Evolutionary conservation across 2,888 invertebrate genomes (phyloP), one percentile per base, ranked within the genome.

Genomic region (Heliconius ethilla): DNA sequence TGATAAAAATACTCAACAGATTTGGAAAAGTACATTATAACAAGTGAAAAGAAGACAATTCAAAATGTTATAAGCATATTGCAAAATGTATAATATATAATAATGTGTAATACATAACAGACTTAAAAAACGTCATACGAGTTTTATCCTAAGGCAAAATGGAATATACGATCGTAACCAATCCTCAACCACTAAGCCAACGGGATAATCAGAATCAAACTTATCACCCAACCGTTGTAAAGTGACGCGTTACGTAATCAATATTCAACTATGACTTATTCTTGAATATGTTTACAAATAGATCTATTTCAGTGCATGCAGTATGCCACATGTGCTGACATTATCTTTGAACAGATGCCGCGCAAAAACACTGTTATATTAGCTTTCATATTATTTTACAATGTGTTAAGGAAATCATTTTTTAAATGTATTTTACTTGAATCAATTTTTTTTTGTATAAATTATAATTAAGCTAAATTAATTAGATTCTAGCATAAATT

Each of bases 251-350:
- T n/a, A 59, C 59, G 59, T 59, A 59, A 72, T 37, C 13, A n/a
- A 59, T 59, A 29, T 59, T 33, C 33, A 18, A 59, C 59, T 37
- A 72, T 72, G 33, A 37, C n/a, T 33, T 59, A 13, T 55, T 37
- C n/a, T 25, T 37, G 13, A 59, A 59, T 37, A 37, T 72, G 59
- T 72, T 72, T 72, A 72, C 70, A 69, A 76, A 18, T 40, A 69
- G 37, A 59, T 55, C 59, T 75, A 75, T 69, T 59, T n/a, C 37
- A 29, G 55, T 51, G 6, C 55, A n/a, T 10, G 9, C 33, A 33
- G 33, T 33, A 33, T 33, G 33, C 37, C 59, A 75, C 55, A 75
- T 75, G 51, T 66, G 66, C 75, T 45, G 63, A 66, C 63, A 40
- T 63, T 29, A 59, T 72, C n/a, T 33, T 59, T 33, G 33, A 59